These are phyloP conservation scores for Stenolophus ochropezus DNA, from an alignment of 2,888 invertebrate genomes.

Conservation along the genomic window DNA sequence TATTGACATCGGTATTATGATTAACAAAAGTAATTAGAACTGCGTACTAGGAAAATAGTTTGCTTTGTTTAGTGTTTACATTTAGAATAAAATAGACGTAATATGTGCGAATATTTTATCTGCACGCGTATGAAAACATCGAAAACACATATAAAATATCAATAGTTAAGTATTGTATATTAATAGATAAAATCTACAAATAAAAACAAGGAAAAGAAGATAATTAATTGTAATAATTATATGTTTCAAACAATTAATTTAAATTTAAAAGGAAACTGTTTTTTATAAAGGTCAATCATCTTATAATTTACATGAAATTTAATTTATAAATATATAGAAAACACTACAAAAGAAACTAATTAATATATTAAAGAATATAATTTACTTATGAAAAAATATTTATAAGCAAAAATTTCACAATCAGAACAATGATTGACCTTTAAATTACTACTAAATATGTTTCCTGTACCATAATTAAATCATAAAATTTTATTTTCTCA, in stretches of 20 bases:
- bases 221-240: background rate
- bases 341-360: background rate
- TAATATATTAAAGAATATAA: background rate
- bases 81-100: background rate
- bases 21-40: background rate
- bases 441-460: background rate
- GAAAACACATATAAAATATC: too few relatives aligned
- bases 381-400: background rate
- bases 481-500: background rate
- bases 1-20: background rate
- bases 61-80: background rate
- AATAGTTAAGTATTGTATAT: too few relatives aligned
- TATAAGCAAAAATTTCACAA: background rate
- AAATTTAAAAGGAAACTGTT: background rate
- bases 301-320: background rate
- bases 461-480: background rate
- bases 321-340: background rate
- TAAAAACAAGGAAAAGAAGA: background rate
- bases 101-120: background rate
- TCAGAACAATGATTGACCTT: background rate
- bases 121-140: too few relatives aligned
- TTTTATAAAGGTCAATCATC: background rate
- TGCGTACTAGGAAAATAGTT: background rate
- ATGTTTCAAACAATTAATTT: background rate
- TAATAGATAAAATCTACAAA: background rate